Conservation (phyloP, 2,113 vertebrate genomes). For the Calonectris borealis region DNA sequence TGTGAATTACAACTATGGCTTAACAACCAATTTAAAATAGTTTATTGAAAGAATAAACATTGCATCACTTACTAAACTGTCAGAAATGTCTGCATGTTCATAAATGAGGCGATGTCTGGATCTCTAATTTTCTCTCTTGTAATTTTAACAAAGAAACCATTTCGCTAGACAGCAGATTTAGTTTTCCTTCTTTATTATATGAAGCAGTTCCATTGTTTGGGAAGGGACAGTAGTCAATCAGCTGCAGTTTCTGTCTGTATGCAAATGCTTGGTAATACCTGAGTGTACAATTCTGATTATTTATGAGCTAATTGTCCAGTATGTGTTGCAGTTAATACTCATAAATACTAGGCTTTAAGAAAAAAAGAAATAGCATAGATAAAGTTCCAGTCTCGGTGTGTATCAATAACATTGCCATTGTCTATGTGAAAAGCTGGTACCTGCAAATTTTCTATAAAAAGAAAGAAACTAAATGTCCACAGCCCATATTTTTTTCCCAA, state of each 20-base stretch:
- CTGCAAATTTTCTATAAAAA: background rate
- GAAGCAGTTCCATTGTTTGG: background rate
- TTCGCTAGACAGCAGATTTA: background rate
- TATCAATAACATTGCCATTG: background rate
- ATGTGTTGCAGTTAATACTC: background rate
- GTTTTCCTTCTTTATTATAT: background rate
- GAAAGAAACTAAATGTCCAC: background rate
- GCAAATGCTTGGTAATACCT: background rate
- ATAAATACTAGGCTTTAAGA: background rate
- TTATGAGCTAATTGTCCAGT: background rate
- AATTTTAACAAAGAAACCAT: background rate
- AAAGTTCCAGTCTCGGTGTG: background rate
- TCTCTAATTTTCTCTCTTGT: background rate
- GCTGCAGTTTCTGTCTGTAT: background rate
- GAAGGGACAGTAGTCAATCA: background rate
- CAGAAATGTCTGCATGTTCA: background rate
- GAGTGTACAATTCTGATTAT: background rate
- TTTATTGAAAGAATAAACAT: conserved; percentile 12
- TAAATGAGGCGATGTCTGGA: background rate
- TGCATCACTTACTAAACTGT: background rate
- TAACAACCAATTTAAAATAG: background rate
- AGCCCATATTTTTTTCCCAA: background rate
- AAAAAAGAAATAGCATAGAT: background rate
- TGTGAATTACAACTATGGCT: background rate
- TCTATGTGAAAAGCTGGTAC: background rate